A percentile compares a stretch with the other conserved stretches of the same genome.
Conservation (phyloP, 2,113 vertebrate genomes). For the Aphelocoma coerulescens region DNA sequence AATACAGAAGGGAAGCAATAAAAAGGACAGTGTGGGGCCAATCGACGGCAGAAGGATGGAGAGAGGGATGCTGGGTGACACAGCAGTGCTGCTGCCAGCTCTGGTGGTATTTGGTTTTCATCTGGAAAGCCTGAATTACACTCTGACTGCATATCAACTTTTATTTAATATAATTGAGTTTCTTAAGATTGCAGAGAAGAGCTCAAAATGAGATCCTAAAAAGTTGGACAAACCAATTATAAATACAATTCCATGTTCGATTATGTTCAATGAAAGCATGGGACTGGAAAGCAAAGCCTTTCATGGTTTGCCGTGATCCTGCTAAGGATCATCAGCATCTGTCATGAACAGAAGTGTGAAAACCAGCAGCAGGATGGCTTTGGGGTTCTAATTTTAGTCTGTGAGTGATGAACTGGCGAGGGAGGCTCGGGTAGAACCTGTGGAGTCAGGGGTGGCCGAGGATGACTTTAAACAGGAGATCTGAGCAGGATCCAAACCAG, state of each 20-base stretch:
- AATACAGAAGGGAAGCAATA: neutral
- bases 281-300: neutral
- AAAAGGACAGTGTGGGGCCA: neutral
- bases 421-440: neutral
- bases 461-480: neutral
- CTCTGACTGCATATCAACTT: neutral
- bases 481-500: neutral
- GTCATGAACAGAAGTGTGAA: neutral
- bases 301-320: neutral
- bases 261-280: neutral
- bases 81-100: neutral
- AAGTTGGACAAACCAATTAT: neutral
- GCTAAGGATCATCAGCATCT: neutral
- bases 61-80: neutral
- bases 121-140: neutral
- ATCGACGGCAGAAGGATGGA: neutral
- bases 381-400: neutral
- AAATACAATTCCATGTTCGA: neutral
- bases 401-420: neutral
- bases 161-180: neutral
- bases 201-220: neutral
- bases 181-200: neutral
- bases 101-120: neutral
- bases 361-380: neutral
- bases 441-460: fast-evolving